These are phyloP conservation scores for Xyrauchen texanus DNA, from an alignment of 2,113 vertebrate species.

Conservation along the genomic window DNA sequence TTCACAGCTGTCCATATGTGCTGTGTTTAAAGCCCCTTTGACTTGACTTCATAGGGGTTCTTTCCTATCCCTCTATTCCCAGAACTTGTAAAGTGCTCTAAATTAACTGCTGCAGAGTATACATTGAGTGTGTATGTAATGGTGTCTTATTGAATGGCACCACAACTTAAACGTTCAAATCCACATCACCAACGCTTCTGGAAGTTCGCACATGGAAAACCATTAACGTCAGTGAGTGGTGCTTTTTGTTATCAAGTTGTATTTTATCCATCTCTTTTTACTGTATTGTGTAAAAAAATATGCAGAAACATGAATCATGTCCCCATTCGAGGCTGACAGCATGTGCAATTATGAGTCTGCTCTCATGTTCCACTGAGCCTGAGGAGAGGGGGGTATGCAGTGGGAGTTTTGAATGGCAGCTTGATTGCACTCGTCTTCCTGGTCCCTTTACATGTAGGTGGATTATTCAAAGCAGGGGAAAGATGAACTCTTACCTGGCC, in stretches of 20 bases:
- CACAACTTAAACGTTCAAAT: not conserved
- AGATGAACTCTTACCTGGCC: not conserved
- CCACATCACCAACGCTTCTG: not conserved
- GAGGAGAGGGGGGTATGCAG: not conserved
- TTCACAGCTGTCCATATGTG: slow-evolving; percentile 18
- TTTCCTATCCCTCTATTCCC: no score
- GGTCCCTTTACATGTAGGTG: not conserved
- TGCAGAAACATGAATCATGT: slow-evolving; percentile 21
- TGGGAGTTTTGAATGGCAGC: not conserved
- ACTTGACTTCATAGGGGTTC: no score
- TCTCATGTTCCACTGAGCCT: slow-evolving; percentile 23
- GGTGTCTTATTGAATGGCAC: no score
- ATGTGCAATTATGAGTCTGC: slow-evolving; percentile 31
- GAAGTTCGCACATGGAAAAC: not conserved
- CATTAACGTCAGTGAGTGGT: not conserved
- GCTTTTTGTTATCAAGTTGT: not conserved
- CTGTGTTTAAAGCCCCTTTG: not conserved
- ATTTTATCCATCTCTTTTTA: not conserved
- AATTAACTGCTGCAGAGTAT: no score
- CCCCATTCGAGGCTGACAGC: slow-evolving; percentile 17
- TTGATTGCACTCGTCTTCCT: not conserved
- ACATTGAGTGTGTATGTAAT: no score
- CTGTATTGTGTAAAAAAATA: not conserved
- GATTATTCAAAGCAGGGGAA: not conserved
- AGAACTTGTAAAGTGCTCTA: no score